Conservation (phyloP, 2,113 vertebrate species). For the Centropristis striata region DNA sequence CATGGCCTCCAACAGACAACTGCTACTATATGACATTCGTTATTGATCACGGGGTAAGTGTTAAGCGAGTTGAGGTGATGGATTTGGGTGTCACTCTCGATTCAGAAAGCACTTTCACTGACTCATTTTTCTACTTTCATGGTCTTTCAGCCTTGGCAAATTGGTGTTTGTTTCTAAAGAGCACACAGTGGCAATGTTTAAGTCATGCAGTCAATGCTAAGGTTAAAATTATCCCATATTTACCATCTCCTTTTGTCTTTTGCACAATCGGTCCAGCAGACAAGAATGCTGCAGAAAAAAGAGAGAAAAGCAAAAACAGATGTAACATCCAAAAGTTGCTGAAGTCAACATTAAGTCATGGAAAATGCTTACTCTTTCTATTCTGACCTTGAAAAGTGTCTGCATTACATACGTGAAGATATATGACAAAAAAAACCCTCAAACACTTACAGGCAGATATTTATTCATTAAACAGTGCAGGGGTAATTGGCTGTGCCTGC, state of each 20-base stretch:
- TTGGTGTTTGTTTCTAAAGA: not conserved
- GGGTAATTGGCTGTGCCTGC: constrained; percentile 63
- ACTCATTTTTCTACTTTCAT: not conserved
- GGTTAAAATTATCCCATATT: constrained; percentile 31
- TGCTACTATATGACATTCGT: not conserved
- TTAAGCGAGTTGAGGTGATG: constrained; percentile 16
- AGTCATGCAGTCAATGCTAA: not conserved
- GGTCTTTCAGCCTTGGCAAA: not conserved
- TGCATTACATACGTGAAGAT: constrained; percentile 31
- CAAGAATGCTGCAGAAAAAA: constrained; percentile 71
- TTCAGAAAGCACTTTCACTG: not conserved
- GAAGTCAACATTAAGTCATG: not conserved
- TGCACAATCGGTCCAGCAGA: constrained; percentile 79
- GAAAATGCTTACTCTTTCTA: constrained; percentile 41
- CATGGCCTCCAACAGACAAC: constrained; percentile 5
- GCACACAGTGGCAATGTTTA: not conserved
- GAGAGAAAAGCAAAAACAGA: constrained; percentile 32
- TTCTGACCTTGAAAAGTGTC: constrained; percentile 19
- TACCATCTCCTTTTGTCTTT: constrained; percentile 78
- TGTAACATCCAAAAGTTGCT: constrained; percentile 28
- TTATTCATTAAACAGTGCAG: constrained; percentile 36
- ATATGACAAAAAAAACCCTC: constrained; percentile 53
- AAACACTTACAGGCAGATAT: constrained; percentile 49
- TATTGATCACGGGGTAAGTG: not conserved
- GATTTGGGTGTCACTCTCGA: not conserved